Conservation (phyloP, 2,888 invertebrate genomes). For the Tachystola acroxantha region DNA sequence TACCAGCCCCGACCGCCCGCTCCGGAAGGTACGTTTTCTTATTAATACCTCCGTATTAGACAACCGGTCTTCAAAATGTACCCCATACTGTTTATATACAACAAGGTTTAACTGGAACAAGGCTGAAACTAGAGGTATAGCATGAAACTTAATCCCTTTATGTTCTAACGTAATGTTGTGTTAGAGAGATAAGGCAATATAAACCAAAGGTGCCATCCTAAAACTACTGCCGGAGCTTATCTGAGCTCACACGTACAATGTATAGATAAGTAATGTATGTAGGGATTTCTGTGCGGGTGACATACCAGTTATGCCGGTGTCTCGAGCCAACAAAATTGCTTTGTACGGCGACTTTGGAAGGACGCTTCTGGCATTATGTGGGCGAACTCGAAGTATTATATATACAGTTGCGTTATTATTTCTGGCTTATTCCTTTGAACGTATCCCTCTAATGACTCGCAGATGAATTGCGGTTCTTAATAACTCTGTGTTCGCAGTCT, state of each 20-base stretch:
- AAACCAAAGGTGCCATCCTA: slow-evolving; percentile 4
- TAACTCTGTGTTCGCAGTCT: slow-evolving; percentile 5
- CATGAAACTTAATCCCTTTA: background rate
- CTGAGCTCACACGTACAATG: slow-evolving; percentile 20
- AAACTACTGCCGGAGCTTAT: slow-evolving; percentile 5
- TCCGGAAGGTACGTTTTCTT: slow-evolving; percentile 76
- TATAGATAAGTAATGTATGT: too few species aligned
- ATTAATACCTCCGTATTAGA: too few species aligned
- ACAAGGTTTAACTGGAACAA: too few species aligned
- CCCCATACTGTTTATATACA: too few species aligned
- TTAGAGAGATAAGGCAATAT: slow-evolving; percentile 5
- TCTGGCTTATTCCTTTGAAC: slow-evolving; percentile 29
- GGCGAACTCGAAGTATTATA: slow-evolving; percentile 32
- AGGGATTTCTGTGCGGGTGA: slow-evolving; percentile 32
- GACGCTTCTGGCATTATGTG: slow-evolving; percentile 44
- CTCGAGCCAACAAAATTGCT: slow-evolving; percentile 57
- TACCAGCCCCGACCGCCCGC: slow-evolving; percentile 81
- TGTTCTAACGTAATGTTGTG: slow-evolving; percentile 2
- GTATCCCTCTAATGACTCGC: slow-evolving; percentile 17
- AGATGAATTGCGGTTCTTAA: slow-evolving; percentile 13
- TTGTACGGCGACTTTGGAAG: slow-evolving; percentile 49
- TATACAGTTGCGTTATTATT: slow-evolving; percentile 36
- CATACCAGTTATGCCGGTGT: slow-evolving; percentile 47
- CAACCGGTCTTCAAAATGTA: too few species aligned
- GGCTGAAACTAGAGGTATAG: slow-evolving; percentile 1